Conservation (phyloP, 2,113 vertebrate species). For the Tursiops truncatus region DNA sequence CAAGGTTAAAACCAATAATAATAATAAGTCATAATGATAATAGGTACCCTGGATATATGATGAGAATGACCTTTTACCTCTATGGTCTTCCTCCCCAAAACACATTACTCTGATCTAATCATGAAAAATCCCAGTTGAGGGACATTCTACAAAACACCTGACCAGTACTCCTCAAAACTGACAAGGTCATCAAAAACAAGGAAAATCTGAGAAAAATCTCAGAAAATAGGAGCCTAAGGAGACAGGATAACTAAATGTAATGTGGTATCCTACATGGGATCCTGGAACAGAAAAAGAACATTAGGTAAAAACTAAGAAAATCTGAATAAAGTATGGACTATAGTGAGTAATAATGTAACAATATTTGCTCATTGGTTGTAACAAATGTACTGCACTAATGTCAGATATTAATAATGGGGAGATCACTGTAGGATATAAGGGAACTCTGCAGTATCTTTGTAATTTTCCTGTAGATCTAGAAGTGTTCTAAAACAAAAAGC, state of each 20-base stretch:
- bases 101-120: not conserved
- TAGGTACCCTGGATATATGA: not conserved
- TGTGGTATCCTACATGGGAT: not conserved
- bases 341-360: not conserved
- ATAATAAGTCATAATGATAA: not conserved
- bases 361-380: not conserved
- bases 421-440: not conserved
- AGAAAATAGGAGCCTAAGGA: not conserved
- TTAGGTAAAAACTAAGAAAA: not conserved
- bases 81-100: not conserved
- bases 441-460: not conserved
- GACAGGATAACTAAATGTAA: not conserved
- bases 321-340: not conserved
- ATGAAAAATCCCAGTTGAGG: not conserved
- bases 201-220: not conserved
- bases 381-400: not conserved
- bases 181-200: not conserved
- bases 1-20: not conserved
- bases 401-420: not conserved
- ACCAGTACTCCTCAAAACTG: not conserved
- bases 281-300: not conserved
- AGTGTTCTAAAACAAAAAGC: not conserved
- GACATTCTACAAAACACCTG: not conserved
- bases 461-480: slow-evolving; percentile 18
- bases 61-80: not conserved